Conservation (phyloP, 2,888 invertebrate genomes). For the Heteropelma amictum region DNA sequence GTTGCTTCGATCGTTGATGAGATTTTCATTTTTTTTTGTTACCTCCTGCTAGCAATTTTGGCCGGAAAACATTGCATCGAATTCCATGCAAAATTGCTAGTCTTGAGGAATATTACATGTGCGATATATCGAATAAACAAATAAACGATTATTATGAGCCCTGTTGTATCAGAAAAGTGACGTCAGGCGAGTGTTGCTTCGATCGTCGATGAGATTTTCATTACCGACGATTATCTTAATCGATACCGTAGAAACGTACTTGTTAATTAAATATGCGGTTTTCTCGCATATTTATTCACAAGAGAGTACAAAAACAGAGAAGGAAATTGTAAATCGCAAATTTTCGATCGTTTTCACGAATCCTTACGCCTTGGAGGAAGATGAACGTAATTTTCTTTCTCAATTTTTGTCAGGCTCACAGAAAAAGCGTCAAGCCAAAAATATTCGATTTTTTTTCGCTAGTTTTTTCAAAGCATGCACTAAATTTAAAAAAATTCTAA, state of each 20-base stretch:
- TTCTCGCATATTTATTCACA: background rate
- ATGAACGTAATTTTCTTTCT: too few species aligned
- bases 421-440: too few species aligned
- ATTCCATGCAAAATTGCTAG: background rate
- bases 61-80: background rate
- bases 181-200: background rate
- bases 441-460: too few species aligned
- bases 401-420: too few species aligned
- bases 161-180: background rate
- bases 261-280: background rate
- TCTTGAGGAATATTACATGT: background rate
- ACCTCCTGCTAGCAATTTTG: background rate
- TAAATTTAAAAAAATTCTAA: too few species aligned
- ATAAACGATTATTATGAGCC: background rate
- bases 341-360: too few species aligned
- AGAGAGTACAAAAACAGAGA: background rate
- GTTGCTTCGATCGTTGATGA: too few species aligned
- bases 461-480: too few species aligned
- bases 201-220: background rate
- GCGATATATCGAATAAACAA: background rate
- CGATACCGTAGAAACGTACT: background rate
- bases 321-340: background rate
- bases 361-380: too few species aligned
- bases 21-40: too few species aligned
- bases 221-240: background rate